phyloP scores from a whole-genome alignment of 2,888 invertebrate species.

The Parnassius smintheus region DNA sequence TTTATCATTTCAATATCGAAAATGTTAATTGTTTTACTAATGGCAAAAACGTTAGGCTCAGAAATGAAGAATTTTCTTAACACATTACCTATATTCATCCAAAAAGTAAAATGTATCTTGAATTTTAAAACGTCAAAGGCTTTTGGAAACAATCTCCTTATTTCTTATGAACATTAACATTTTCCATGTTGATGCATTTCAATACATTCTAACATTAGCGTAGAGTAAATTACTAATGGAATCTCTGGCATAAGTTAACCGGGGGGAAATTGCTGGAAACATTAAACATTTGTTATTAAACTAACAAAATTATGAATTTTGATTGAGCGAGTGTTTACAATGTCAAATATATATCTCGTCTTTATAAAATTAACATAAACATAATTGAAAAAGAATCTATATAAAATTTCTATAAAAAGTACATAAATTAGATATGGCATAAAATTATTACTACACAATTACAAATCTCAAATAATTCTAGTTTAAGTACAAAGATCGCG shows the following conservation, averaged over 20 bases:
- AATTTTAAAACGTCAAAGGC: background rate
- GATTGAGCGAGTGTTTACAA: conserved; percentile 67
- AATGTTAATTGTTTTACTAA: background rate
- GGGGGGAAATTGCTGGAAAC: background rate
- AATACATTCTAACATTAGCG: conserved; percentile 8
- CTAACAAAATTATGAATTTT: conserved; percentile 47
- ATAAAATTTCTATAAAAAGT: conserved; percentile 57
- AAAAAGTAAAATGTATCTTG: background rate
- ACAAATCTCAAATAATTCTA: conserved; percentile 65
- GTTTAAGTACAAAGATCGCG: conserved; percentile 72
- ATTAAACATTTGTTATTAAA: conserved; percentile 23
- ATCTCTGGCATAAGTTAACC: conserved; percentile 1
- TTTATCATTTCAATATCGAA: conserved; percentile 8
- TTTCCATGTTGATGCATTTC: conserved; percentile 11
- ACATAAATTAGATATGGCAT: conserved; percentile 79
- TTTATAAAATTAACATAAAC: conserved; percentile 46
- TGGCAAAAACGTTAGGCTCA: no score
- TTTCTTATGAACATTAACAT: conserved; percentile 8
- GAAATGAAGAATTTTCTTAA: no score
- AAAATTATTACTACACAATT: conserved; percentile 61
- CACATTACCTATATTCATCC: background rate
- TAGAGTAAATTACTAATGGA: conserved; percentile 7
- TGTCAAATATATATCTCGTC: conserved; percentile 51
- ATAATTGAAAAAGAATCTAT: conserved; percentile 51
- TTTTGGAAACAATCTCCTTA: background rate